Base-by-base conservation (phyloP, 2,797 vertebrate genomes). In the Gymnoscopelus microlampas region DNA sequence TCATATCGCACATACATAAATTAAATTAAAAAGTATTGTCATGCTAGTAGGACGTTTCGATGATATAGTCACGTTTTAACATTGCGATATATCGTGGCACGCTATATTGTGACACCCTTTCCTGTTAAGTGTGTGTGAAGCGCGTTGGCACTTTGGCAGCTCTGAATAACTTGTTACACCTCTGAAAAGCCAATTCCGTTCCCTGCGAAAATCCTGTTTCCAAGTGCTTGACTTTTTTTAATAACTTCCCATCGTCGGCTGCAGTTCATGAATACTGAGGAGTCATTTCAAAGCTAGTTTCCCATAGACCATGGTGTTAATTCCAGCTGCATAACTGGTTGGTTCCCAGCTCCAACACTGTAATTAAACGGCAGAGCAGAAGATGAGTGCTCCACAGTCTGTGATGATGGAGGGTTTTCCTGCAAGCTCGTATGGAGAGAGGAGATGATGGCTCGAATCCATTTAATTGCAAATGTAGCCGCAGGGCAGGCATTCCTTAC, bases 381-480 rank as follows among this genome's bases (percentile, higher is more conserved):
- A 19, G 59, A 85, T 5, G 74, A 77, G 73, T 15, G 64, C 70
- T 54, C 62, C 67, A 67, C 63, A 71, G 53, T 48, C 53, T 49
- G 59, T 64, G 64, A 65, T 14, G 29, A 54, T 35, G 24, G 62
- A 54, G 58, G 7, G 39, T 44, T 44, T 78, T 78, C 71, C 49
- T 62, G 35, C 39, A 68, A 83, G 71, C 51, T 58, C 7, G 4
- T 73, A 35, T 8, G 9, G 66, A 4, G n/a, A 77, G 67, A 82
- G 66, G 53, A 73, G 70, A 5, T 56, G 69, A 74, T 10, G n/a
- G 58, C 71, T 69, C 55, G 55, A 70, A 80, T n/a, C 56, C 60
- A 73, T 88, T 89, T 73, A 82, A 58, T 79, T 86, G 77, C 76
- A 88, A 81, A 89, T 76, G 7, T 84, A 79, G 65, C 10, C 24